phyloP scores from a whole-genome alignment of 2,888 invertebrate genomes.

The Odontomyia ornata region DNA sequence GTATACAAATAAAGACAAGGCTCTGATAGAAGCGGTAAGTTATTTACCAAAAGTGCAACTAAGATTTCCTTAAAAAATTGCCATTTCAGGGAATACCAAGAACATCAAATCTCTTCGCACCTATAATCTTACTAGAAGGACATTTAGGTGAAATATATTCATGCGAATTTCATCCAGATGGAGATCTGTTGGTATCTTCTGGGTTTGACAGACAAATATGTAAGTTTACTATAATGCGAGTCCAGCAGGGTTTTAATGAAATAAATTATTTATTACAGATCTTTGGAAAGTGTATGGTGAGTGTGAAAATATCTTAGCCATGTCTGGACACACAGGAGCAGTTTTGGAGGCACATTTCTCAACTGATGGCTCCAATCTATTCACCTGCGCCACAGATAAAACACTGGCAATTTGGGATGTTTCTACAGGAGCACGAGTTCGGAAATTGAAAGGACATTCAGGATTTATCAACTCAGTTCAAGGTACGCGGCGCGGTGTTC shows the following conservation, averaged over 20 bases:
- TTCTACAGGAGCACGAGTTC: slow-evolving; percentile 84
- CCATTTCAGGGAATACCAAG: slow-evolving; percentile 72
- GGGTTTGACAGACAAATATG: slow-evolving; percentile 96
- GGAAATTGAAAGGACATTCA: slow-evolving; percentile 87
- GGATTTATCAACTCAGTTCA: slow-evolving; percentile 79
- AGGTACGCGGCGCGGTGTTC: slow-evolving; percentile 82
- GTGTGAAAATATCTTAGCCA: slow-evolving; percentile 94
- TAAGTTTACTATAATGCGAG: slow-evolving; percentile 65
- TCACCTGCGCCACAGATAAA: slow-evolving; percentile 93
- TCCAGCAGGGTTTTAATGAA: background rate
- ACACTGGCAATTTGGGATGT: slow-evolving; percentile 97
- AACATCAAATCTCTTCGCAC: slow-evolving; percentile 88
- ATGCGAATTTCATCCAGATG: slow-evolving; percentile 95
- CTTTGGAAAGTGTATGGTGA: slow-evolving; percentile 98
- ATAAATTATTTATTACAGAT: slow-evolving; percentile 67
- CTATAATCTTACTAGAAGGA: slow-evolving; percentile 95
- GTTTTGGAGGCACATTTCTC: slow-evolving; percentile 92
- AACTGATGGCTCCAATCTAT: slow-evolving; percentile 83
- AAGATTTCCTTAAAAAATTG: slow-evolving; percentile 40
- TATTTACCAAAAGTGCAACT: too few relatives aligned
- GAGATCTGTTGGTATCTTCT: slow-evolving; percentile 90
- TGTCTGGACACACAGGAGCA: slow-evolving; percentile 95
- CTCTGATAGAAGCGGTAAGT: slow-evolving; percentile 77
- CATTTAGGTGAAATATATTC: slow-evolving; percentile 97
- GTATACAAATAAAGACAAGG: slow-evolving; percentile 77